These are phyloP conservation scores for Gymnarchus niloticus DNA, from an alignment of 2,113 vertebrate genomes.

Conservation along the genomic window DNA sequence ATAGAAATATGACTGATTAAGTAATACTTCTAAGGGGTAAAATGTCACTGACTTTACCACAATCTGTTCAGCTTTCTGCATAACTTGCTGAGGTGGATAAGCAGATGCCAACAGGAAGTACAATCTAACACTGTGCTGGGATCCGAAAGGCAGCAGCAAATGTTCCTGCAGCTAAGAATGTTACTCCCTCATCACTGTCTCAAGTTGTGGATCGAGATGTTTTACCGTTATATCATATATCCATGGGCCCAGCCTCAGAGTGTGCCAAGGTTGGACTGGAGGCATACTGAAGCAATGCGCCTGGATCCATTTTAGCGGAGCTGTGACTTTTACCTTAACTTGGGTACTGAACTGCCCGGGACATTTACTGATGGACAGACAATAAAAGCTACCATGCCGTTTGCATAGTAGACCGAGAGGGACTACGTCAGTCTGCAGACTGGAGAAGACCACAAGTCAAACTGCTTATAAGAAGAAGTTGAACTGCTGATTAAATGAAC, in stretches of 20 bases:
- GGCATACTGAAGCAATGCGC: neutral
- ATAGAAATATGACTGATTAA: too few relatives aligned
- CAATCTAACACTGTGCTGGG: too few relatives aligned
- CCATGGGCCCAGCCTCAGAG: neutral
- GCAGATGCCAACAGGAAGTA: too few relatives aligned
- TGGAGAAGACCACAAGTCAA: neutral
- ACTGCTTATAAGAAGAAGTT: slow-evolving; percentile 1
- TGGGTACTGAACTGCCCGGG: neutral
- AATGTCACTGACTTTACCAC: too few relatives aligned
- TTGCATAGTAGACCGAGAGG: neutral
- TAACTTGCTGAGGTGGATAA: too few relatives aligned
- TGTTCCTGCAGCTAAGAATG: neutral
- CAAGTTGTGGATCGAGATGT: neutral
- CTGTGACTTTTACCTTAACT: neutral
- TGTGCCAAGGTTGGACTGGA: neutral
- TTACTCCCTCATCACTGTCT: neutral
- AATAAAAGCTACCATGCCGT: neutral
- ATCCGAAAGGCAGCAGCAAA: neutral
- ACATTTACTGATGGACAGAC: neutral
- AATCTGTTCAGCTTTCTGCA: too few relatives aligned
- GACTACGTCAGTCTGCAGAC: neutral
- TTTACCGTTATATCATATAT: neutral
- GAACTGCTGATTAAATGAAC: too few relatives aligned
- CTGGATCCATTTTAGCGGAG: neutral
- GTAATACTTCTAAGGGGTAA: too few relatives aligned